Conservation (phyloP, 2,797 vertebrate genomes). For the Poecilia picta region DNA sequence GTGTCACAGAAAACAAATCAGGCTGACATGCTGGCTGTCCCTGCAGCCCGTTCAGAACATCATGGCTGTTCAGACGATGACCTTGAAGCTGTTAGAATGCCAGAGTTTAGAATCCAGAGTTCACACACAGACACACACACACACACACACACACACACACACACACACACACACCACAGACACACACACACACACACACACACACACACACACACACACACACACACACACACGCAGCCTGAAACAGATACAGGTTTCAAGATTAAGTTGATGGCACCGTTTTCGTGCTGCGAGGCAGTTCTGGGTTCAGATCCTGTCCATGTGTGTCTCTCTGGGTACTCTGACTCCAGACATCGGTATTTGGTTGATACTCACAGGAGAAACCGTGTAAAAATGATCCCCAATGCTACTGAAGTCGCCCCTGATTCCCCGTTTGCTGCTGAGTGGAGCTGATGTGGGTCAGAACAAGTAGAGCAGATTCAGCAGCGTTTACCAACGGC, state of each 20-base stretch:
- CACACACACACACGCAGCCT: not conserved
- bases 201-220: not conserved
- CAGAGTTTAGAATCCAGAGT: not conserved
- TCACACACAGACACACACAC: not conserved
- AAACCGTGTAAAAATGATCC: not conserved
- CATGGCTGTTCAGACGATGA: conserved; percentile 39
- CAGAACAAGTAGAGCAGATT: not conserved
- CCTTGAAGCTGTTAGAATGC: conserved; percentile 28
- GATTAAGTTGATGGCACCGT: not conserved
- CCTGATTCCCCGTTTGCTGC: not conserved
- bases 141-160: not conserved
- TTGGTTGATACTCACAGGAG: not conserved
- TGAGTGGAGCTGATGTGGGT: not conserved
- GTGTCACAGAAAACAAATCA: conserved; percentile 64
- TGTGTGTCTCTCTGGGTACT: not conserved
- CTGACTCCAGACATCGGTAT: not conserved
- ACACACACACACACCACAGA: not conserved
- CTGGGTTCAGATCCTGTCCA: not conserved
- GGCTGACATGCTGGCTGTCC: conserved; percentile 37
- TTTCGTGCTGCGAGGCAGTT: not conserved
- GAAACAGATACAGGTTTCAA: not conserved
- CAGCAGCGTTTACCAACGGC: too few relatives aligned
- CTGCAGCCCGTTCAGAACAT: conserved; percentile 24
- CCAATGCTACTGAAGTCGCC: not conserved
- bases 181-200: not conserved